Percentiles rank a stretch among this genome's conserved stretches.
Evolutionary conservation across 2,113 vertebrate genomes (phyloP).

Genomic region (Melanocharis versteri): DNA sequence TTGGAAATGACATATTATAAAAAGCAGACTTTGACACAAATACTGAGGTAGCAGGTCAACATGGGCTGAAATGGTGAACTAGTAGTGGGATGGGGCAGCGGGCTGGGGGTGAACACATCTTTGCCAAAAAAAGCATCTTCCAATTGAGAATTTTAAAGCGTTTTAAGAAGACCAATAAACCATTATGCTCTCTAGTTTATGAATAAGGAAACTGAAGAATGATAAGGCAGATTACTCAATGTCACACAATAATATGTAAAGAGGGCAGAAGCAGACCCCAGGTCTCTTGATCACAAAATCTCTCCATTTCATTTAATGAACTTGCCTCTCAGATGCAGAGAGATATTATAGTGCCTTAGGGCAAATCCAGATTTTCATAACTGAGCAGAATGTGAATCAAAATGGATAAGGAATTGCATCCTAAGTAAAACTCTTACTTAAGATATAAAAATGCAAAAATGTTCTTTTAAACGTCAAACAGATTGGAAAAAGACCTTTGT

Average conservation of each 20-base stretch:
- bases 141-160: not conserved
- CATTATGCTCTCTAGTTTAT: not conserved
- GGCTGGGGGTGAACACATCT: not conserved
- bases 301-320: constrained; percentile 14
- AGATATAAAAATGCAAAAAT: constrained; percentile 19
- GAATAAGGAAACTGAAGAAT: not conserved
- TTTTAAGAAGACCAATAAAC: not conserved
- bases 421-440: constrained; percentile 15
- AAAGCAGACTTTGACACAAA: not conserved
- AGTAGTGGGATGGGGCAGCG: fast-evolving
- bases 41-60: not conserved
- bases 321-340: constrained; percentile 2
- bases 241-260: not conserved
- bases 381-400: constrained; percentile 13
- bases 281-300: constrained; percentile 1
- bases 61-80: not conserved
- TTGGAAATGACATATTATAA: not conserved
- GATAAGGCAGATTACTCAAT: not conserved
- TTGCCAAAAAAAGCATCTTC: not conserved
- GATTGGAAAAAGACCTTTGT: not conserved
- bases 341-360: not conserved
- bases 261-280: not conserved
- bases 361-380: constrained; percentile 36
- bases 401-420: constrained; percentile 30
- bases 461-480: not conserved